phyloP scores from a whole-genome alignment of 2,797 vertebrate species.

The Brachymystax lenok region DNA sequence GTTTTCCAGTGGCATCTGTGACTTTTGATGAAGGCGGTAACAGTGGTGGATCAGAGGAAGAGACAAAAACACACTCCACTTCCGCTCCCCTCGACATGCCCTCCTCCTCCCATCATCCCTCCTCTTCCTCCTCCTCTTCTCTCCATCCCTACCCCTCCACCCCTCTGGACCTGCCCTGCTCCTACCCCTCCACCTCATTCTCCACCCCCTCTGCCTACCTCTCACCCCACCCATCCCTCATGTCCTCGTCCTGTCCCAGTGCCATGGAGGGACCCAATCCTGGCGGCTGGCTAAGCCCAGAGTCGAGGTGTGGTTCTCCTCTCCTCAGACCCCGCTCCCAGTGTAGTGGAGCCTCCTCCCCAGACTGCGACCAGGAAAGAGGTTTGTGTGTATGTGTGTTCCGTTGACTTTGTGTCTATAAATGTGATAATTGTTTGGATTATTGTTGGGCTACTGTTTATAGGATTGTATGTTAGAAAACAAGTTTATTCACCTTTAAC shows the following conservation, averaged over 20 bases:
- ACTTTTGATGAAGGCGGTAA: slow-evolving; percentile 87
- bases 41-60: slow-evolving; percentile 85
- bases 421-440: not conserved
- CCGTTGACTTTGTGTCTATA: slow-evolving; percentile 17
- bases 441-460: not conserved
- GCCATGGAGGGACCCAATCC: slow-evolving; percentile 81
- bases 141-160: slow-evolving; percentile 69
- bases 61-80: slow-evolving; percentile 77
- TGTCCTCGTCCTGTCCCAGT: slow-evolving; percentile 65
- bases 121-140: slow-evolving; percentile 36
- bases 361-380: slow-evolving; percentile 93
- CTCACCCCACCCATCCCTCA: slow-evolving; percentile 55
- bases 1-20: slow-evolving; percentile 88
- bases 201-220: slow-evolving; percentile 36
- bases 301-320: slow-evolving; percentile 83
- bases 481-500: no score
- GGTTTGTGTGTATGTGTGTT: slow-evolving; percentile 69
- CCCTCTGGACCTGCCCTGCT: slow-evolving; percentile 68
- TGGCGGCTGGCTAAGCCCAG: slow-evolving; percentile 49
- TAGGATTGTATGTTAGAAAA: not conserved
- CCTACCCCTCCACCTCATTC: slow-evolving; percentile 42
- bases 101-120: slow-evolving; percentile 44
- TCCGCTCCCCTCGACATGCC: slow-evolving; percentile 72
- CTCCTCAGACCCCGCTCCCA: slow-evolving; percentile 91
- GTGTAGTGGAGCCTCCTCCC: slow-evolving; percentile 96